Evolutionary conservation across 2,113 vertebrate genomes (phyloP), one percentile per base, ranked within the genome.

Genomic region (Seriola dumerili): DNA sequence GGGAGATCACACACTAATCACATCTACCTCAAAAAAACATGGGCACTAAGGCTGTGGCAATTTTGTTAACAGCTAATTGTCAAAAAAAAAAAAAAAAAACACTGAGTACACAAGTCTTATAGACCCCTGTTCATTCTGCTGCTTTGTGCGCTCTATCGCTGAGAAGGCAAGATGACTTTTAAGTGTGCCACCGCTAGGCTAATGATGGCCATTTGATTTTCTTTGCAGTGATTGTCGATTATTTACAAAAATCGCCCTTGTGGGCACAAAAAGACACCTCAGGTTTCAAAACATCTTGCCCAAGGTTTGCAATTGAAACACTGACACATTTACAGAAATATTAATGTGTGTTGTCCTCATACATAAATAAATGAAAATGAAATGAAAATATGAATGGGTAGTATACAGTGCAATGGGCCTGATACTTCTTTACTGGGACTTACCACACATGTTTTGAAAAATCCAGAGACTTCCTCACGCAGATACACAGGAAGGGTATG

Each of bases 401-500:
- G 16, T 16, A 16, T 16, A 16, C 13, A 48, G 16, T 48, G 17
- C 46, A 48, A 16, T 17, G 16, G 46, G 46, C 46, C 46, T 48
- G 46, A 48, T 48, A 16, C 16, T 5, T 48, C 46, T 48, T 16
- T 48, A 48, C 46, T 48, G 3, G 14, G 46, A 48, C 80, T 69
- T 9, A 86, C 70, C 8, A 9, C 9, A 16, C 80, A 83, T 10
- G 69, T 78, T 52, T 29, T 82, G 84, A 75, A 83, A 65, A 86
- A 78, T 72, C 57, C 79, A 54, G 52, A 78, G 38, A 69, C 64
- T 42, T 42, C 40, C 59, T 86, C 57, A 32, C 5, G 23, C 23
- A 76, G 70, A 68, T 69, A 78, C 23, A 86, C 38, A 83, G 65
- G 80, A 71, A 83, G 50, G 32, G 29, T 58, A 71, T 75, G 74